These are phyloP conservation scores for Steinernema carpocapsae DNA, from an alignment of 2,888 invertebrate genomes.

Conservation along the genomic window DNA sequence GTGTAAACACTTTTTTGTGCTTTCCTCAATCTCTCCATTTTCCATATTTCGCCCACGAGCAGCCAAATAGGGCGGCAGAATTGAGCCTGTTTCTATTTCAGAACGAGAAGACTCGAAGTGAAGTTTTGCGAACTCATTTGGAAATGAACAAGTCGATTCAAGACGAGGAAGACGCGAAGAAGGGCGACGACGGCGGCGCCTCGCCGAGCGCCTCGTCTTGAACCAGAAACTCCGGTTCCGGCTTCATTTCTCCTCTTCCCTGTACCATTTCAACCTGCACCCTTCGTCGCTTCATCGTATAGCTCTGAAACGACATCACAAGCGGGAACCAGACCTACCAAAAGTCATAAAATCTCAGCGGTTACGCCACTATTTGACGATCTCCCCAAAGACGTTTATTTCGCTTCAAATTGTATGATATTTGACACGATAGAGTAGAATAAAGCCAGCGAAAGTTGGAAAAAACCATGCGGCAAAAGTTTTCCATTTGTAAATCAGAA, in stretches of 20 bases:
- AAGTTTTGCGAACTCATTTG: conserved; percentile 24
- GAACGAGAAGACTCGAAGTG: conserved; percentile 26
- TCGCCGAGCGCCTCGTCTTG: not conserved
- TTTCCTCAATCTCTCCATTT: not conserved
- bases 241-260: not conserved
- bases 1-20: not conserved
- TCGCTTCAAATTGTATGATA: not conserved
- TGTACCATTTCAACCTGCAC: not conserved
- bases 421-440: conserved; percentile 29
- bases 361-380: not conserved
- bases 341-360: not conserved
- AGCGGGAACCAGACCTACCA: conserved; percentile 3
- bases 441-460: not conserved
- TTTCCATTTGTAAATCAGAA: too few relatives aligned
- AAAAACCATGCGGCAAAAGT: too few relatives aligned
- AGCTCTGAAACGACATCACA: not conserved
- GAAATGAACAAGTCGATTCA: conserved; percentile 30
- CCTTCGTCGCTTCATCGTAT: not conserved
- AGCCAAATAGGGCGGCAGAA: not conserved
- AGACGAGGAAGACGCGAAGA: conserved; percentile 30
- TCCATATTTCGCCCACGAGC: not conserved
- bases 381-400: not conserved
- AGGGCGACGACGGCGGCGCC: not conserved
- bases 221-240: not conserved
- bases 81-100: not conserved